A percentile compares a stretch with the other conserved stretches of the same genome.
phyloP scores from a whole-genome alignment of 2,797 vertebrate genomes.

The Pygocentrus nattereri region DNA sequence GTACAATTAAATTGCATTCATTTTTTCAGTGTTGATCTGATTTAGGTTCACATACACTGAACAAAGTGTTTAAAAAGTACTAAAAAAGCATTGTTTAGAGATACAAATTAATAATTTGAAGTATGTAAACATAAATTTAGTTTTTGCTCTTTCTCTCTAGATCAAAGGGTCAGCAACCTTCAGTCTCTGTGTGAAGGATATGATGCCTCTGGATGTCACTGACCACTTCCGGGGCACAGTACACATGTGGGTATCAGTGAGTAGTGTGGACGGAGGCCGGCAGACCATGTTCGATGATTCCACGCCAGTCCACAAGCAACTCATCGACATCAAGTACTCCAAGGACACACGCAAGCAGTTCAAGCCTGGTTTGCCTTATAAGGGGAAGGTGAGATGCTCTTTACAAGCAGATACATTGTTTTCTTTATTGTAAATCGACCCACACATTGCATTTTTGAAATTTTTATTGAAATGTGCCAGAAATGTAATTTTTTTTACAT shows the following conservation, averaged over 20 bases:
- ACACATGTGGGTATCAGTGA: slow-evolving; percentile 89
- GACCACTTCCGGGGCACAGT: slow-evolving; percentile 92
- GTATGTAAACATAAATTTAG: background rate
- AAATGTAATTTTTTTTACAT: background rate
- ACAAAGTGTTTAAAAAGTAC: background rate
- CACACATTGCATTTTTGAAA: no score
- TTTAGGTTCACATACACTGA: no score
- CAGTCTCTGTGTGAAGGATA: slow-evolving; percentile 88
- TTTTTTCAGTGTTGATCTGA: no score
- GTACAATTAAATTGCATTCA: no score
- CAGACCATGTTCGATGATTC: slow-evolving; percentile 92
- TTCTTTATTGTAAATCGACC: background rate
- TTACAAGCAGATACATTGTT: background rate
- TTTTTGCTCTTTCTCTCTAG: slow-evolving; percentile 68
- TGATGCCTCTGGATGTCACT: slow-evolving; percentile 90
- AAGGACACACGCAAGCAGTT: slow-evolving; percentile 94
- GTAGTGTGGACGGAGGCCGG: slow-evolving; percentile 84
- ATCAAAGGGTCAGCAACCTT: slow-evolving; percentile 88
- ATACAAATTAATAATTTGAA: background rate
- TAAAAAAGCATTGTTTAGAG: background rate
- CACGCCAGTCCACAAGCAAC: slow-evolving; percentile 90
- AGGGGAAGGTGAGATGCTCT: slow-evolving; percentile 85
- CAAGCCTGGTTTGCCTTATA: slow-evolving; percentile 92
- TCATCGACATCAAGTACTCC: slow-evolving; percentile 92
- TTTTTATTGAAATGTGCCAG: background rate